Base-by-base conservation (phyloP, 2,113 vertebrate species). In the Coptodon bakossiorum region DNA sequence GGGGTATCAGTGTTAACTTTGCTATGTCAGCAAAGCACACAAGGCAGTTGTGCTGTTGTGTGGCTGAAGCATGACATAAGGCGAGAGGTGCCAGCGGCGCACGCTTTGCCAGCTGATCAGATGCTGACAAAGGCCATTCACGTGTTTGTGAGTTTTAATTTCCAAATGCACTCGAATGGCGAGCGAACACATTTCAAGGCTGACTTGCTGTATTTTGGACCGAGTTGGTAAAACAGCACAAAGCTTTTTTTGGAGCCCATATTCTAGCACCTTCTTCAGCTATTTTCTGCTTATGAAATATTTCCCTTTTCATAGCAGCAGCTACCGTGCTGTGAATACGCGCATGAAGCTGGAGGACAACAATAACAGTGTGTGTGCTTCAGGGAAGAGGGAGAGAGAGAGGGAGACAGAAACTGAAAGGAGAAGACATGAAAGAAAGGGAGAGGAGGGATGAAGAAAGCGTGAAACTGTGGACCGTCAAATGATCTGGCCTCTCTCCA, bases 401-500 rank as follows among this genome's bases (percentile, higher is more conserved):
- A 84, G 34, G 4, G 34, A 40, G 13, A 34, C 3, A 27, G 38
- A 61, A 80, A 78, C 27, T 5, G 17, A 84, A 63, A 43, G 4
- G 38, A n/a, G 48, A 87, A 61, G 48, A 83, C 22, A 36, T 59
- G 13, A 52, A 54, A 29, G 83, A 87, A 34, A 85, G 84, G 76
- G 50, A 59, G 40, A 76, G 82, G 78, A 88, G 89, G 54, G 82
- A 52, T 57, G 14, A 83, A 80, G 78, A 85, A 56, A 82, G 89
- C 66, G 84, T 66, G 86, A 90, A 92, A 91, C 84, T 86, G 90
- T 43, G 8, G 86, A 91, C 81, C 81, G 83, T 94, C 92, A 93
- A 95, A 95, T 88, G 90, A 94, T 93, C 94, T 94, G 95, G 94
- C 90, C 88, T 76, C 89, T 92, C 91, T 94, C 94, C 94, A 94